These are phyloP conservation scores for Epizoanthus rinbou DNA, from an alignment of 92 coral and sea anemone genomes.

Conservation along the genomic window DNA sequence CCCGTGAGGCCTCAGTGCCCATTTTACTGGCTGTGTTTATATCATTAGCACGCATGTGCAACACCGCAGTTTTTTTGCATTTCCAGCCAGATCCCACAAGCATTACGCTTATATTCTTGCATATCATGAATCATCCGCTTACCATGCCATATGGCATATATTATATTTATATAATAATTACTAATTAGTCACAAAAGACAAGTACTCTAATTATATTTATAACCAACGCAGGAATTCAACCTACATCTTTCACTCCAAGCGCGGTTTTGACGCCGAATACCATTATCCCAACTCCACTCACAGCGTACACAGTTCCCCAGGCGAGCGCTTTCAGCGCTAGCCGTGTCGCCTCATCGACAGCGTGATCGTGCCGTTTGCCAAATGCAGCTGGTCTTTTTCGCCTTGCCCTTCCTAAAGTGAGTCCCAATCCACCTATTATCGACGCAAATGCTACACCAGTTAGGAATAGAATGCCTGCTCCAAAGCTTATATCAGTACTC, in stretches of 20 bases:
- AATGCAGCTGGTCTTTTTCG: constrained; percentile 80
- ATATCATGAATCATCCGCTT: no score
- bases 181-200: no score
- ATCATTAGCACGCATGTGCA: no score
- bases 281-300: constrained; percentile 85
- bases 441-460: constrained; percentile 92
- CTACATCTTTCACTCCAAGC: constrained; percentile 79
- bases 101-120: no score
- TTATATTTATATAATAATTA: no score
- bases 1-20: no score
- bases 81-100: no score
- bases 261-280: constrained; percentile 84
- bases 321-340: constrained; percentile 87
- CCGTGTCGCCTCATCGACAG: constrained; percentile 80
- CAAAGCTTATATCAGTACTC: constrained; percentile 38
- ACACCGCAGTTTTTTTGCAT: no score
- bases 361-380: constrained; percentile 59
- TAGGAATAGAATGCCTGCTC: constrained; percentile 67
- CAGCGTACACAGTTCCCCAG: constrained; percentile 84
- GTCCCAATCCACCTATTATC: constrained; percentile 88
- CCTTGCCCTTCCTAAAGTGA: constrained; percentile 81
- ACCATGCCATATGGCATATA: no score
- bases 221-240: background rate
- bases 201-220: no score
- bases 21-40: no score